Evolutionary conservation across 2,113 vertebrate genomes (phyloP), one percentile per base, ranked within the genome.

Genomic region (Bufo gargarizans): DNA sequence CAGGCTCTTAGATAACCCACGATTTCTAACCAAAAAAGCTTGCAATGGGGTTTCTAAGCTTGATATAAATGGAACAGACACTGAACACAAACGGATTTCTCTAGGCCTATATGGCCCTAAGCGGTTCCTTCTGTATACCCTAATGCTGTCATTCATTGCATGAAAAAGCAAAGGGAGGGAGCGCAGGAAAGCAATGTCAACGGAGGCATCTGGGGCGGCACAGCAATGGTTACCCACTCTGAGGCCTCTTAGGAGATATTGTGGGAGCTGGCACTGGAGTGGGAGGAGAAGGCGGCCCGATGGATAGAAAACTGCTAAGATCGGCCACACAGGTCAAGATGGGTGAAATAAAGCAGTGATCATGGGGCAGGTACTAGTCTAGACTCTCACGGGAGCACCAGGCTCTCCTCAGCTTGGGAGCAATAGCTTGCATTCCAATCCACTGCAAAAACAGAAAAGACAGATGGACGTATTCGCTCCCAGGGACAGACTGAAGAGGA

Each of bases 151-250:
- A 58, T 43, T 58, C 13, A 4, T 22, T 43, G 22, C 19, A 55
- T 78, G 45, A 78, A 22, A 58, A 20, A 59, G 77, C 10, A 22
- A 78, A 78, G 11, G 77, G 77, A 79, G 53, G 55, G 77, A 58
- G 77, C 0, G n/a, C 20, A 53, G 13, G 12, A 78, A 50, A 22
- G 16, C 1, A 50, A 17, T 4, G 10, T 8, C 0, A 13, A 47
- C 12, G 3, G 4, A 76, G 33, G 13, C 43, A 47, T 8, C 33
- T 13, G 12, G 43, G 33, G 33, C 1, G 8, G n/a, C 8, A 2
- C n/a, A 22, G 65, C 22, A 17, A 47, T 6, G 0, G 16, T 74
- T 6, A 22, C 33, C 33, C 43, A 1, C 65, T 59, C 12, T 14
- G 13, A 59, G 56, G 6, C 3, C 56, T 59, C 0, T 14, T 59